Percentiles rank a stretch among this genome's conserved stretches.
Evolutionary conservation across 2,113 vertebrate genomes (phyloP).

Genomic region (Noturus placidus): DNA sequence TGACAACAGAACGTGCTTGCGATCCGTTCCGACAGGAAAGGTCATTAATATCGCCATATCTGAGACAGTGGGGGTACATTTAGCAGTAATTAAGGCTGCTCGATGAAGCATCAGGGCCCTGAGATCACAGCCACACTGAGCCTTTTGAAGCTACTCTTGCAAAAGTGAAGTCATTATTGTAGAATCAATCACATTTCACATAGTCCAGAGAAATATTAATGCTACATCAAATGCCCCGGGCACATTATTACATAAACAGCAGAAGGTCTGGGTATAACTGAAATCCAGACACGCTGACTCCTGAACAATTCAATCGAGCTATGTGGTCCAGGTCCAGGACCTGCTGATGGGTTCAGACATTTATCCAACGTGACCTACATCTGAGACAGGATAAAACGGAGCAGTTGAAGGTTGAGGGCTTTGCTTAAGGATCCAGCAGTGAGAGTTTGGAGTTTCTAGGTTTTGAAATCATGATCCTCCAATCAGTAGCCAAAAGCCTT

Average conservation of each 20-base stretch:
- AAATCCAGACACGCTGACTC: background rate
- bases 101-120: slow-evolving; percentile 16
- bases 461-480: background rate
- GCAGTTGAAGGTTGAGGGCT: background rate
- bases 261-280: background rate
- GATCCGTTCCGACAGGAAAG: background rate
- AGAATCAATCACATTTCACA: background rate
- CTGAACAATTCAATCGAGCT: background rate
- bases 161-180: slow-evolving; percentile 1
- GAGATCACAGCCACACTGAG: slow-evolving; percentile 7
- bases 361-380: background rate
- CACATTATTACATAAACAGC: background rate
- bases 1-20: background rate
- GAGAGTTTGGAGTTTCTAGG: background rate
- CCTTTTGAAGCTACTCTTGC: background rate
- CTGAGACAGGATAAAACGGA: background rate
- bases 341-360: background rate
- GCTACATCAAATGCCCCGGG: background rate
- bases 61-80: background rate
- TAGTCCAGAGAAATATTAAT: background rate
- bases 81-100: slow-evolving; percentile 31
- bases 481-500: background rate
- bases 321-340: background rate
- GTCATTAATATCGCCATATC: slow-evolving; percentile 21
- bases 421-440: background rate